Evolutionary conservation across 2,888 invertebrate genomes (phyloP), one percentile per base, ranked within the genome.

Genomic region (Hyalella azteca): DNA sequence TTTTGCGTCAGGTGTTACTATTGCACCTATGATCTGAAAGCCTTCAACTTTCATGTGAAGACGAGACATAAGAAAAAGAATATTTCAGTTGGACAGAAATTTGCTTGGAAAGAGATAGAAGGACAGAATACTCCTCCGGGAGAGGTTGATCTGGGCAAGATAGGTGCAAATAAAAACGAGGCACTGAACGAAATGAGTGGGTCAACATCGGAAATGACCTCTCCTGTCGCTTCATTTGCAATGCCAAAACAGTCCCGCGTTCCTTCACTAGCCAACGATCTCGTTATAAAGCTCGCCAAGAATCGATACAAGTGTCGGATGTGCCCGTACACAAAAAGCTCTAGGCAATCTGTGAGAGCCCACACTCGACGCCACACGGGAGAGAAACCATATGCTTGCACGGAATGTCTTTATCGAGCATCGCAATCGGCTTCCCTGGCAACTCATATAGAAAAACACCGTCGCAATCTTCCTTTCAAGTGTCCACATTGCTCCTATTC

Each of bases 321-420:
- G 9, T 66, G 66, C n/a, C 9, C 11, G 36, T 66, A 29, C 39
- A 66, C 36, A 2, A 66, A 29, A 19, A 36, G 15, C n/a, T 36
- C 66, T 19, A 66, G 36, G 66, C 39, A 39, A 29, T 9, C 36
- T 36, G 36, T 66, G n/a, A 36, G n/a, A 29, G 36, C n/a, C 5
- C 83, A 83, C 59, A 45, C 80, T 7, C 60, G 83, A 19, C 78
- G 79, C 40, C 83, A 83, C 78, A 83, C 83, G 9, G 83, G 83
- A 19, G 83, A 83, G 81, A 81, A 80, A 77, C 83, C 83, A 26
- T 83, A 73, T 54, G 80, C 81, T 9, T 83, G 83, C 54, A 73
- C 77, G 0, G 77, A 81, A 40, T 83, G 83, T 40, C 54, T 77
- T 0, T 83, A 83, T 78, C 60, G 83, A 29, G 83, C 83, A 4